phyloP scores from a whole-genome alignment of 2,113 vertebrate genomes.

The Eudyptes chrysolophus region DNA sequence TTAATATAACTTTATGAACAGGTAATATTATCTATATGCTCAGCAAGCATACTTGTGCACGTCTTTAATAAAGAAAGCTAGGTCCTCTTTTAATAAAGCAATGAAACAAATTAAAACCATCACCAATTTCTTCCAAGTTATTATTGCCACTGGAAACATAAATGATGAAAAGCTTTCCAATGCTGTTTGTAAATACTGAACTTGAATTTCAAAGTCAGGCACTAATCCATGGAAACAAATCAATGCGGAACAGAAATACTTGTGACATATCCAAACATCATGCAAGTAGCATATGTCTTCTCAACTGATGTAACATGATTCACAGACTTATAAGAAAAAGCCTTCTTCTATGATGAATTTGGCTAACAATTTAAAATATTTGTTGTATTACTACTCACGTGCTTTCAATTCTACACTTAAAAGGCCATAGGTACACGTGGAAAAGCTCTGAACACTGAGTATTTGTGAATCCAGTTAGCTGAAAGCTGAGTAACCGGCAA shows the following conservation, averaged over 20 bases:
- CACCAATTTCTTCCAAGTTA: conserved; percentile 52
- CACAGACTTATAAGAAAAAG: background rate
- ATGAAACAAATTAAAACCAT: conserved; percentile 54
- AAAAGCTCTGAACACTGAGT: background rate
- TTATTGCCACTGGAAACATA: conserved; percentile 49
- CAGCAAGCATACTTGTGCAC: background rate
- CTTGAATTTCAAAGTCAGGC: conserved; percentile 24
- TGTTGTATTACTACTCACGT: fast-evolving
- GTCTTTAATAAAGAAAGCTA: conserved; percentile 29
- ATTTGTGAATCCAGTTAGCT: background rate
- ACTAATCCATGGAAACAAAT: conserved; percentile 42
- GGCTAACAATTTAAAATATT: background rate
- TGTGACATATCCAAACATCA: conserved; percentile 16
- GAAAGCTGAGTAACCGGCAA: background rate
- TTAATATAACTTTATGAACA: conserved; percentile 26
- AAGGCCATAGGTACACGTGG: background rate
- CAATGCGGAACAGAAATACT: background rate
- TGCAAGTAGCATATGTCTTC: background rate
- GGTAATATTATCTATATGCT: background rate
- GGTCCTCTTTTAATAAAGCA: conserved; percentile 19
- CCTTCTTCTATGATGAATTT: background rate
- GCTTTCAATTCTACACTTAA: background rate
- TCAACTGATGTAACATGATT: background rate
- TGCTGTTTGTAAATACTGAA: conserved; percentile 31
- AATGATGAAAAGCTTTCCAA: conserved; percentile 12